phyloP scores from a whole-genome alignment of 2,888 invertebrate genomes.

The Ectemnius lituratus region DNA sequence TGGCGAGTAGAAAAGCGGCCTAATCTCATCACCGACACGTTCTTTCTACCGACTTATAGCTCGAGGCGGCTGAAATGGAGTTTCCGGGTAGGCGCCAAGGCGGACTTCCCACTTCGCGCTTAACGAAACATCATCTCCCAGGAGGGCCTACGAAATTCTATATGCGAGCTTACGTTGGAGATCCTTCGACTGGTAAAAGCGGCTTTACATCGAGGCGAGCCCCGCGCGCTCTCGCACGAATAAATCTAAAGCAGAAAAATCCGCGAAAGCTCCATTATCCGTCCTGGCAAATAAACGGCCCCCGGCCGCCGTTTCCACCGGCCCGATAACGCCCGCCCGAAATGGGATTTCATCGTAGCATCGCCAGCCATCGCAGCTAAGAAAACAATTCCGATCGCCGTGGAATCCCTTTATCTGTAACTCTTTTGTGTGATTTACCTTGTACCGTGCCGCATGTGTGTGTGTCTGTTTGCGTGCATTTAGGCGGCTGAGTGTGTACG shows the following conservation, averaged over 20 bases:
- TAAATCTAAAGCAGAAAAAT: slow-evolving; percentile 5
- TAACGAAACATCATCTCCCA: slow-evolving; percentile 41
- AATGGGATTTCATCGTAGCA: neutral
- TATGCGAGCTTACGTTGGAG: slow-evolving; percentile 22
- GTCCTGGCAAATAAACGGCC: slow-evolving; percentile 2
- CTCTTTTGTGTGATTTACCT: neutral
- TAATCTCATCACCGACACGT: slow-evolving; percentile 58
- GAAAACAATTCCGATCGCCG: slow-evolving; percentile 6
- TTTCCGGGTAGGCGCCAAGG: slow-evolving; percentile 26
- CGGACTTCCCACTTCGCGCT: slow-evolving; percentile 22
- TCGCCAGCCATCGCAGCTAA: neutral
- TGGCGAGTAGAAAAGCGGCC: slow-evolving; percentile 46
- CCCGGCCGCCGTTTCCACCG: neutral
- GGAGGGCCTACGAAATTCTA: slow-evolving; percentile 40
- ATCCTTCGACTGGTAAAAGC: slow-evolving; percentile 11
- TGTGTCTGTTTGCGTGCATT: too few relatives aligned
- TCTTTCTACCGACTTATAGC: slow-evolving; percentile 41
- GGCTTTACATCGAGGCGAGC: neutral
- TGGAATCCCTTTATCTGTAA: neutral
- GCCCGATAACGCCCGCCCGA: neutral
- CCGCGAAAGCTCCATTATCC: slow-evolving; percentile 10
- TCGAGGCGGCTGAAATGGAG: slow-evolving; percentile 40
- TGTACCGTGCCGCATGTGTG: too few relatives aligned
- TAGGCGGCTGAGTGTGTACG: too few relatives aligned
- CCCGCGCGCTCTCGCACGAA: neutral